These are phyloP conservation scores for Melinaea marsaeus DNA, from an alignment of 2,888 invertebrate species.

Conservation along the genomic window DNA sequence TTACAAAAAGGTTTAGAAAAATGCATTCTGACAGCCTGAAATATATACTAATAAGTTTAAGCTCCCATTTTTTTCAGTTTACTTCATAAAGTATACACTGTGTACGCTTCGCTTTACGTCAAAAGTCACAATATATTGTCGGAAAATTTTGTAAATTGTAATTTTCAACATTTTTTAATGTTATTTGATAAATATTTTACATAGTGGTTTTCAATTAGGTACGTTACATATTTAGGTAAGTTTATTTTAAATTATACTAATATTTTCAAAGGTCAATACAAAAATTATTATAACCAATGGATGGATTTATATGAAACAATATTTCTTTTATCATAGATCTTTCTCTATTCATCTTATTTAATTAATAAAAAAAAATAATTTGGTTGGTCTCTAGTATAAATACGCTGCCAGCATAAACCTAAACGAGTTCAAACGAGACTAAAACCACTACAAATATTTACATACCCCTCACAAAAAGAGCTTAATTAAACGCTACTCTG, in stretches of 20 bases:
- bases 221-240: background rate
- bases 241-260: background rate
- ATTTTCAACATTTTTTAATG: background rate
- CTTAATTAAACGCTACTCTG: constrained; percentile 17
- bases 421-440: constrained; percentile 16
- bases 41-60: too few relatives aligned
- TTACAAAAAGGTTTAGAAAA: too few relatives aligned
- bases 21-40: too few relatives aligned
- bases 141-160: constrained; percentile 4
- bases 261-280: too few relatives aligned
- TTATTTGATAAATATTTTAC: constrained; percentile 5
- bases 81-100: too few relatives aligned
- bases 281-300: background rate
- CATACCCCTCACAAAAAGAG: constrained; percentile 20
- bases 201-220: background rate
- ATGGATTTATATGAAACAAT: background rate
- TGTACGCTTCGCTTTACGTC: constrained; percentile 1
- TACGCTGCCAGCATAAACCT: constrained; percentile 7
- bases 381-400: background rate
- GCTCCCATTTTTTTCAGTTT: too few relatives aligned
- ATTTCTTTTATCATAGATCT: background rate
- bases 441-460: constrained; percentile 23
- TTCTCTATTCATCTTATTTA: background rate
- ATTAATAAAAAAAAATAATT: background rate
- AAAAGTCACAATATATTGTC: background rate